A percentile compares a stretch with the other conserved stretches of the same genome.
These are phyloP conservation scores for Calliphora vomitoria DNA, from an alignment of 2,888 invertebrate species.

Conservation along the genomic window DNA sequence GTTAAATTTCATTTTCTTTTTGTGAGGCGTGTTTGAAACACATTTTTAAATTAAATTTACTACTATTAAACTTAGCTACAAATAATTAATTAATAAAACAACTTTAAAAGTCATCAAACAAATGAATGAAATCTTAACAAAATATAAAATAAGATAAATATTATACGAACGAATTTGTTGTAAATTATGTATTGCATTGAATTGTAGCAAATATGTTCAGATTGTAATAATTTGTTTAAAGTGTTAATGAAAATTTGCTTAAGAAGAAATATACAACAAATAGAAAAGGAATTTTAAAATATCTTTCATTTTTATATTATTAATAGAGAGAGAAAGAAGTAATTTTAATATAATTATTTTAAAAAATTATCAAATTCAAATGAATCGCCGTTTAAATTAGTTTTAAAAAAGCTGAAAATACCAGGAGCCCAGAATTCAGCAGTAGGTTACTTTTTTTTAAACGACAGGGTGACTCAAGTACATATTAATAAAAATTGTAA, in stretches of 20 bases:
- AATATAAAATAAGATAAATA: neutral
- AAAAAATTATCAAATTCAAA: too few relatives aligned
- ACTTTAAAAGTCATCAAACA: constrained; percentile 40
- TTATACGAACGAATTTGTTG: constrained; percentile 20
- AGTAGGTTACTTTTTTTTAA: too few relatives aligned
- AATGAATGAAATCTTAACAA: constrained; percentile 28
- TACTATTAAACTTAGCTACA: constrained; percentile 64
- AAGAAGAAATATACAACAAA: constrained; percentile 55
- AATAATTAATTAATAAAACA: constrained; percentile 23
- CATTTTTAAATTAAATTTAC: constrained; percentile 42
- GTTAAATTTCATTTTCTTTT: constrained; percentile 61
- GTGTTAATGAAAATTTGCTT: constrained; percentile 27
- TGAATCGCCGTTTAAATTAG: too few relatives aligned
- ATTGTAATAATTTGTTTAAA: constrained; percentile 38
- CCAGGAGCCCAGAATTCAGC: too few relatives aligned
- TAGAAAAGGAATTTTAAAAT: constrained; percentile 31
- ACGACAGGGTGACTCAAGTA: too few relatives aligned
- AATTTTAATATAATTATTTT: too few relatives aligned
- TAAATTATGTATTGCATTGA: constrained; percentile 3
- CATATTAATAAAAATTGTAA: too few relatives aligned
- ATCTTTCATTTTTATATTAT: too few relatives aligned
- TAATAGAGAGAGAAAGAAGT: too few relatives aligned
- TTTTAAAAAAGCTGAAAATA: too few relatives aligned
- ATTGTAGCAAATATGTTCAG: neutral
- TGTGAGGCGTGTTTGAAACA: constrained; percentile 55